These are phyloP conservation scores for Masticophis lateralis DNA, from an alignment of 2,797 vertebrate species.

Conservation along the genomic window DNA sequence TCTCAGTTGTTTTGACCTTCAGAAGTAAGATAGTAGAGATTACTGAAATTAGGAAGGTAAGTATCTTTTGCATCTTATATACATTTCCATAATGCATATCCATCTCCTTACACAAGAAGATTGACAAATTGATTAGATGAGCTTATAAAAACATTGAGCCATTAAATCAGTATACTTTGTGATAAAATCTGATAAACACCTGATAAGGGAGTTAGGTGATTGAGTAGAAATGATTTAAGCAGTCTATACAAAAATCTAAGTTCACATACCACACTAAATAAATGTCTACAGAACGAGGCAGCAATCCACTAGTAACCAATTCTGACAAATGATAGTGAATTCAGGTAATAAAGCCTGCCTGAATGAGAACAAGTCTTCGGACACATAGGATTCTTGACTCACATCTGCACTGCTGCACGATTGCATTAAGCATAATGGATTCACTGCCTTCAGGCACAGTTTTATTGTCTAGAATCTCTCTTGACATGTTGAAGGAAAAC, in stretches of 20 bases:
- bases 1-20: neutral
- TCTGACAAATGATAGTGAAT: constrained; percentile 4
- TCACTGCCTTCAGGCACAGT: neutral
- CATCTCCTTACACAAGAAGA: neutral
- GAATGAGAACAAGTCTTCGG: neutral
- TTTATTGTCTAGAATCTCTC: neutral
- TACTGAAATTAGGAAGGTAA: neutral
- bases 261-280: neutral
- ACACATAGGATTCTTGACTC: neutral
- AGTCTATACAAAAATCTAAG: neutral
- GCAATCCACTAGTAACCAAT: neutral
- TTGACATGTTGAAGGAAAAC: neutral
- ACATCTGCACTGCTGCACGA: neutral
- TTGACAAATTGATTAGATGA: neutral
- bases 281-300: neutral
- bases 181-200: neutral
- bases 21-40: neutral
- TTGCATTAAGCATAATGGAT: neutral
- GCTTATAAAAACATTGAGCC: neutral
- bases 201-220: neutral
- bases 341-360: neutral
- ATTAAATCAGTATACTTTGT: neutral
- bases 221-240: neutral
- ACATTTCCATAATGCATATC: neutral
- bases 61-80: neutral